Base-by-base conservation (phyloP, 2,113 vertebrate species). In the Xerus inauris region DNA sequence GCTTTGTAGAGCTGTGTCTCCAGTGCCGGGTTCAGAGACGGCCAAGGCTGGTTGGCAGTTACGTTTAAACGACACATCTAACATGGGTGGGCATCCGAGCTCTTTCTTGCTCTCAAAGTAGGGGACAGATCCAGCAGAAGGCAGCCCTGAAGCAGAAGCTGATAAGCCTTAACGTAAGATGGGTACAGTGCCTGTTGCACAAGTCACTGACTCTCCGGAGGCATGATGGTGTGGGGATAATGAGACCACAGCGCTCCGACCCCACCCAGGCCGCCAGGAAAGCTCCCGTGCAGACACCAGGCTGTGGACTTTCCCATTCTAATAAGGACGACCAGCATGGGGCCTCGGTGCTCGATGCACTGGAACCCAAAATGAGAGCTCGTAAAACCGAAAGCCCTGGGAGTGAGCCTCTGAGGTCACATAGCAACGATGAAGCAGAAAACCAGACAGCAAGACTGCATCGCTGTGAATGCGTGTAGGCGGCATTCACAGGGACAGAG, bases 61-160 rank as follows among this genome's bases (percentile, higher is more conserved):
- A 28, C 89, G 89, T 94, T 69, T 24, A 80, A 82, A 91, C 73
- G 16, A 10, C 14, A 30, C 35, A 30, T 28, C 59, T 67, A 57
- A 28, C 51, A 49, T 4, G 14, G 2, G 76, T 38, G 81, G 40
- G 54, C 65, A 38, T 6, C 32, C 35, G 76, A 65, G 16, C 45
- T 85, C 71, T n/a, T 12, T 38, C 40, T 95, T 49, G 72, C 24
- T 30, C 38, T 76, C 59, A 67, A 81, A 77, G 88, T 40, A 89
- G n/a, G 10, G 49, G 49, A 35, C 69, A 86, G 13, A 69, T 17
- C 13, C 32, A 24, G 22, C 32, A 62, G 79, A 94, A 87, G 35
- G 83, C 87, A 90, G 65, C 49, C 51, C 35, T 51, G 54, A 86
- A 84, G 64, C 28, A 26, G 49, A 87, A 96, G 79, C 75, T 89